Base-by-base conservation (phyloP, 1,140 invertebrate genomes). In the Zaprionus camerounensis region DNA sequence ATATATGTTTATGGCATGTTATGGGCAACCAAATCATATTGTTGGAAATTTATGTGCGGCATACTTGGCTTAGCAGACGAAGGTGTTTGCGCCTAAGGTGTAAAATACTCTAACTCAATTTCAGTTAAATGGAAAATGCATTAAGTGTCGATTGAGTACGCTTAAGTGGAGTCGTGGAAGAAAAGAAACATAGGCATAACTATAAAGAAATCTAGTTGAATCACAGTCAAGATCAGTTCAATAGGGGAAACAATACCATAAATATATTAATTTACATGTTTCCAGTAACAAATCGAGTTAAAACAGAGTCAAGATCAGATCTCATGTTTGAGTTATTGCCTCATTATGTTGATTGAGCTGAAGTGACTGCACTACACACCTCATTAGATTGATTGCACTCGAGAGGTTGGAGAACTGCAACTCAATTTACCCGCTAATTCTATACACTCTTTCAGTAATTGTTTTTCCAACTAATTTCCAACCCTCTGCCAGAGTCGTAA, bases 1-100 rank as follows among this genome's bases (percentile, higher is more conserved):
- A 88, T 88, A 90, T 78, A 84, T 87, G 78, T 81, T 87, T 88
- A 88, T 70, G 71, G 51, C 28, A 59, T 24, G 67, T 57, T 55
- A 41, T 73, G 68, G 79, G 62, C 41, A 81, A 65, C 81, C 78
- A 53, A 90, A 88, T 84, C 85, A 88, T 90, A 90, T 88, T 90
- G 85, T 79, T 69, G 53, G 71, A 73, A 88, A 88, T 90, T 88
- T 88, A 90, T 90, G 75, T 49, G 51, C 69, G 44, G 49, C 55
- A 58, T 62, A 55, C 63, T 76, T 62, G 53, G 38, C 64, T 51
- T 41, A 66, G 31, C 63, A 46, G 46, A 61, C 49, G 36, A 36
- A 28, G 51, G 38, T 36, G 15, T 53, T 44, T 17, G 17, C 44
- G 53, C 28, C 58, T 55, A 22, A 36, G n/a, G 49, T 44, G 56